Percentiles rank a stretch among this genome's conserved stretches.
Evolutionary conservation across 2,113 vertebrate genomes (phyloP).

Genomic region (Murina feae): DNA sequence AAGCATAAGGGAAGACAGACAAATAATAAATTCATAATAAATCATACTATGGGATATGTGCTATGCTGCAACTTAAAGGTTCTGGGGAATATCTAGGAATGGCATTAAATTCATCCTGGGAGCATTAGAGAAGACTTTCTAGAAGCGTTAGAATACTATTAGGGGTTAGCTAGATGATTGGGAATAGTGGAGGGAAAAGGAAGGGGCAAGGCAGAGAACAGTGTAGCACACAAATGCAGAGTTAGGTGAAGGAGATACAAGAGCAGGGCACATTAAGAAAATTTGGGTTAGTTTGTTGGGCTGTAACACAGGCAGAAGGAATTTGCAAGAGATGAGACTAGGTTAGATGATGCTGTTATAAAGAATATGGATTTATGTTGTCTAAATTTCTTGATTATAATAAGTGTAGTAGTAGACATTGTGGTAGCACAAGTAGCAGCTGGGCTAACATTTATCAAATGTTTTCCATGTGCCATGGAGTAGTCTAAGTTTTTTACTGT

Average conservation of each 20-base stretch:
- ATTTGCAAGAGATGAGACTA: neutral
- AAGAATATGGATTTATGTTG: neutral
- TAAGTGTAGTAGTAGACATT: neutral
- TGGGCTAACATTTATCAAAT: neutral
- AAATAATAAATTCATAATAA: neutral
- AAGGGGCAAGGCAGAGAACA: neutral
- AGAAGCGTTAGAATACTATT: neutral
- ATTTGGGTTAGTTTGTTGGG: neutral
- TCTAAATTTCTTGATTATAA: neutral
- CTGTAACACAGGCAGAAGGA: neutral
- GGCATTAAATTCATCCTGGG: neutral
- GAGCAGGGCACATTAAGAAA: neutral
- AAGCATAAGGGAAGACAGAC: neutral
- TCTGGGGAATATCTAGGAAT: neutral
- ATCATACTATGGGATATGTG: neutral
- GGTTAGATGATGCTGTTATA: neutral
- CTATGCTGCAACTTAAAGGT: neutral
- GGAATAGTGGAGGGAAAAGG: neutral
- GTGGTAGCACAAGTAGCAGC: neutral
- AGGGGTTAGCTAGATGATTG: neutral
- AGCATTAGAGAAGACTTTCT: neutral
- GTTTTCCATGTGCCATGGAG: neutral
- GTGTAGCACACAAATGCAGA: neutral
- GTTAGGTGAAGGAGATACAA: neutral
- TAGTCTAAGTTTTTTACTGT: neutral